Evolutionary conservation across 2,888 invertebrate genomes (phyloP).

Genomic region (Parapristionchus giblindavisi): DNA sequence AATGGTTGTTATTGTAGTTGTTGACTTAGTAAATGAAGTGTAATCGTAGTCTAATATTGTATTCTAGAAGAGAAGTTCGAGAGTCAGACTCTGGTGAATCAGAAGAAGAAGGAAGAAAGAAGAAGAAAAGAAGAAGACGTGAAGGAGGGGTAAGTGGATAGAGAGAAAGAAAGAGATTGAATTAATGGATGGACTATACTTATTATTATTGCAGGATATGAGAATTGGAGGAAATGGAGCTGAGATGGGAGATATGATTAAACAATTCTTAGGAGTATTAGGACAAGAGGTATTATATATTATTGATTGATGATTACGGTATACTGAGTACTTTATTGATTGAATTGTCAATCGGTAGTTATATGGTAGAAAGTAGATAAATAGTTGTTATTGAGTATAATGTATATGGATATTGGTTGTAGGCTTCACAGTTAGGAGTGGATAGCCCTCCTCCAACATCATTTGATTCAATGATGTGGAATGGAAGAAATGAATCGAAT

Average conservation of each 20-base stretch:
- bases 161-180: not conserved
- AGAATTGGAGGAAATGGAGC: slow-evolving; percentile 18
- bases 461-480: slow-evolving; percentile 24
- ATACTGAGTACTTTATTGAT: not conserved
- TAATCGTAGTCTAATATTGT: too few species aligned
- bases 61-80: slow-evolving; percentile 30
- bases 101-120: slow-evolving; percentile 41
- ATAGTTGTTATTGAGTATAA: not conserved
- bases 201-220: not conserved
- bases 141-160: slow-evolving; percentile 10
- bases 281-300: slow-evolving; percentile 44
- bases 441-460: too few species aligned
- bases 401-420: not conserved
- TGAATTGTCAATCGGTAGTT: not conserved
- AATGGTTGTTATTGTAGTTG: not conserved
- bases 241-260: slow-evolving; percentile 46
- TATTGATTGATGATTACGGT: not conserved
- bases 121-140: slow-evolving; percentile 45
- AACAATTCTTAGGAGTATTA: slow-evolving; percentile 51
- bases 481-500: not conserved
- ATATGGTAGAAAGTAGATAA: not conserved
- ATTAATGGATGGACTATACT: not conserved
- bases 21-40: not conserved
- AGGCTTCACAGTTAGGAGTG: slow-evolving; percentile 32
- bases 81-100: slow-evolving; percentile 51